Percentiles rank a stretch among this genome's conserved stretches.
phyloP scores from a whole-genome alignment of 2,888 invertebrate genomes.

The Ophion ellenae region DNA sequence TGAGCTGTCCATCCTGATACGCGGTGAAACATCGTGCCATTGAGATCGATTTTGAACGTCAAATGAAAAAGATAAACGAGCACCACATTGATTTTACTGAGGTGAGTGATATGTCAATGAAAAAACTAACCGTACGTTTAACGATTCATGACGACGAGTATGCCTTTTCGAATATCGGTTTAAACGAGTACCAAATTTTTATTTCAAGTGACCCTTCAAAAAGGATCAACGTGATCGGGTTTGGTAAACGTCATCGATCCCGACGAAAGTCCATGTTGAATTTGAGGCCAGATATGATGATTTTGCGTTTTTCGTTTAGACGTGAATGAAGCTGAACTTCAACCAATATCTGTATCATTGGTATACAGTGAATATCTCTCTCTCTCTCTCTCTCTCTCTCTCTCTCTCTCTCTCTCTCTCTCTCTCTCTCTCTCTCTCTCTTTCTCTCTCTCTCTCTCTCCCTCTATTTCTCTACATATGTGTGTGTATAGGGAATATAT shows the following conservation, averaged over 20 bases:
- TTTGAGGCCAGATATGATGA: neutral
- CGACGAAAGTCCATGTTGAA: neutral
- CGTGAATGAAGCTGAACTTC: neutral
- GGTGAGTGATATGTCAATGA: constrained; percentile 13
- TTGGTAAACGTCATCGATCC: too few relatives aligned
- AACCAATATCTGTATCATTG: too few relatives aligned
- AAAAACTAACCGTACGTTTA: neutral
- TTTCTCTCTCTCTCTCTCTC: too few relatives aligned
- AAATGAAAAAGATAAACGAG: constrained; percentile 18
- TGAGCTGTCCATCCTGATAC: constrained; percentile 15
- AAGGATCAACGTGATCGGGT: neutral
- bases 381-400: too few relatives aligned
- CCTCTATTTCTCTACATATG: too few relatives aligned
- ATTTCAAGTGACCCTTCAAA: too few relatives aligned
- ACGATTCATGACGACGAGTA: neutral
- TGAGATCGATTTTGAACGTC: neutral
- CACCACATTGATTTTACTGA: neutral
- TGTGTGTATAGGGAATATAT: too few relatives aligned
- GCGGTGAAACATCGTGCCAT: constrained; percentile 11
- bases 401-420: too few relatives aligned
- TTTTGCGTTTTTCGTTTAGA: neutral
- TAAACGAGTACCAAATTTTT: too few relatives aligned
- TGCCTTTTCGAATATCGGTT: too few relatives aligned
- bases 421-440: too few relatives aligned
- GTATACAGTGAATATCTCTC: too few relatives aligned